These are phyloP conservation scores for Paratrypauchen microcephalus DNA, from an alignment of 2,797 vertebrate genomes.

Conservation along the genomic window DNA sequence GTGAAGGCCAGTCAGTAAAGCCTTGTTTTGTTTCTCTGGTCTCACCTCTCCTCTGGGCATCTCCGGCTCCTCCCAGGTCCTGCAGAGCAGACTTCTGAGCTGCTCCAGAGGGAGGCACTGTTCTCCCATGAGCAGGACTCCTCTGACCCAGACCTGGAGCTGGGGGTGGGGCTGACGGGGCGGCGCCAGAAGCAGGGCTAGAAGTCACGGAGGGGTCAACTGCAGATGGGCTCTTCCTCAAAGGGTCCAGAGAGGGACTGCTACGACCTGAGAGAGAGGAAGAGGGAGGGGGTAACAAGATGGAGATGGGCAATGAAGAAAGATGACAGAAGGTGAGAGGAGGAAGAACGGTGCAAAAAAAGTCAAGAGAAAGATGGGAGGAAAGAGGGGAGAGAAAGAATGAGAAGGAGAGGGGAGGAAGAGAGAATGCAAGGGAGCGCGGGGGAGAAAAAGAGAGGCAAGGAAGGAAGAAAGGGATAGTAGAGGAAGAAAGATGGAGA, in stretches of 20 bases:
- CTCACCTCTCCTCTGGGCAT: conserved; percentile 85
- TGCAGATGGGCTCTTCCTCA: conserved; percentile 86
- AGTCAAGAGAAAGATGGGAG: not conserved
- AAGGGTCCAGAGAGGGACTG: conserved; percentile 84
- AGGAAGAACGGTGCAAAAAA: not conserved
- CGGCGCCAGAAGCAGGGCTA: conserved; percentile 57
- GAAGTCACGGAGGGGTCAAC: conserved; percentile 79
- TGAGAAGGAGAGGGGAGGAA: not conserved
- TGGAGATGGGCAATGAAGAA: not conserved
- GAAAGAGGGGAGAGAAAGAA: not conserved
- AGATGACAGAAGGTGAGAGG: not conserved
- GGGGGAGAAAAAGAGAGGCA: too few species aligned
- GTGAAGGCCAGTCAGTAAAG: not conserved
- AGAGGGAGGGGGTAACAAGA: not conserved
- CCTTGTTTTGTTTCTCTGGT: not conserved
- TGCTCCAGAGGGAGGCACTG: conserved; percentile 49
- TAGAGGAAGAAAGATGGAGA: too few species aligned
- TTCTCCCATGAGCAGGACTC: conserved; percentile 78
- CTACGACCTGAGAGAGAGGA: conserved; percentile 74
- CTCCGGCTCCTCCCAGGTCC: conserved; percentile 71
- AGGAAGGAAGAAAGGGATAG: too few species aligned
- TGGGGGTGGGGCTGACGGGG: conserved; percentile 72
- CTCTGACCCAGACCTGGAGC: conserved; percentile 79
- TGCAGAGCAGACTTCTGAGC: conserved; percentile 79
- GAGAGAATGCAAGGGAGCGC: not conserved